These are phyloP conservation scores for Andrena cerasifolii DNA, from an alignment of 1,140 invertebrate genomes.

Conservation along the genomic window DNA sequence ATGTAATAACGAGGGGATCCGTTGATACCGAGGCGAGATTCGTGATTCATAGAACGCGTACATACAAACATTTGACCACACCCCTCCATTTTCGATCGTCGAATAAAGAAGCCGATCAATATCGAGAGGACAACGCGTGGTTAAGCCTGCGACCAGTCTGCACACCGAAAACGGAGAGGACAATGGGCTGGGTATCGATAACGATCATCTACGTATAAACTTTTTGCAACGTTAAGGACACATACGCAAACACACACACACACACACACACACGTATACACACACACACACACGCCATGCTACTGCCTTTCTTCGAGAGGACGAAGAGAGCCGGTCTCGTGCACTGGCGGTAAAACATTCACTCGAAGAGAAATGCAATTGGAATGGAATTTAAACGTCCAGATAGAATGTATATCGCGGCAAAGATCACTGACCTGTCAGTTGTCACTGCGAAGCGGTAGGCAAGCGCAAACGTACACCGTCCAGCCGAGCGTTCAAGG, in stretches of 20 bases:
- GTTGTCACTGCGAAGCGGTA: conserved; percentile 57
- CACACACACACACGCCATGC: neutral
- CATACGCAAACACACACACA: neutral
- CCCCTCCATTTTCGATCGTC: conserved; percentile 59
- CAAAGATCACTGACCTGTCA: conserved; percentile 68
- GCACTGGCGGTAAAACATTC: neutral
- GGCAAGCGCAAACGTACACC: conserved; percentile 47
- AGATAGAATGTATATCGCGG: neutral
- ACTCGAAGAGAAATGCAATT: neutral
- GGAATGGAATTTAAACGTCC: neutral
- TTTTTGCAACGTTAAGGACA: conserved; percentile 8
- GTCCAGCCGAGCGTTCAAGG: conserved; percentile 57
- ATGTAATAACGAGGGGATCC: neutral
- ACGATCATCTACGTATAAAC: neutral
- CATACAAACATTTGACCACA: conserved; percentile 53
- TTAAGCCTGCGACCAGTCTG: neutral
- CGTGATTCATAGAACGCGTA: neutral
- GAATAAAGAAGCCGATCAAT: conserved; percentile 53
- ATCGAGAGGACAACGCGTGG: conserved; percentile 8
- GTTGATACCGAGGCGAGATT: neutral
- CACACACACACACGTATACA: neutral
- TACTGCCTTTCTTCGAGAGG: neutral
- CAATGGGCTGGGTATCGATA: neutral
- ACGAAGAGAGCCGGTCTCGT: neutral
- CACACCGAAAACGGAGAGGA: neutral